Base-by-base conservation (phyloP, 2,113 vertebrate species). In the Leucoraja erinaceus region DNA sequence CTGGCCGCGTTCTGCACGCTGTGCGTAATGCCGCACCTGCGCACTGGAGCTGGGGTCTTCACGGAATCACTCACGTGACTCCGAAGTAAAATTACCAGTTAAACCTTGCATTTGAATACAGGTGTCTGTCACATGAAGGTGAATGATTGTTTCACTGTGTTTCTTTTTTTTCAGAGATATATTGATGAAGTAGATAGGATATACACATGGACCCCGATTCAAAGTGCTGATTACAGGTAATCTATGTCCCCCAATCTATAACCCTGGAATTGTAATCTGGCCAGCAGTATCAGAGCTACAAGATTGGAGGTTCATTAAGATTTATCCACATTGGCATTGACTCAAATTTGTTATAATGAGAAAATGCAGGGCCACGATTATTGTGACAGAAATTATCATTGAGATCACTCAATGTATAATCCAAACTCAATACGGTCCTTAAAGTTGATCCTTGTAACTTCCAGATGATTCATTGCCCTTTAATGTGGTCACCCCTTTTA, bases 221-320 rank as follows among this genome's bases (percentile, higher is more conserved):
- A 98, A 70, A 98, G 98, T 94, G 98, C 99, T 93, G 98, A 99
- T 95, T 99, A 99, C 96, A 99, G 99, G 99, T 99, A 94, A 95
- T 96, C 63, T 70, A 47, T 70, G 3, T 72, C 25, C 76, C 68
- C 3, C 68, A 38, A 86, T 38, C 33, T 7, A 7, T 70, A 25
- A 75, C 31, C 28, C 25, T 75, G 83, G 20, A 11, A 2, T 0
- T 86, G 63, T 31, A 3, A 81, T 72, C 63, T 83, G 72, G 47
- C 90, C 4, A 22, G 95, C 83, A 94, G 93, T 76, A 7, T 72
- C 79, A 47, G 14, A 12, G 9, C 93, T 74, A 54, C 61, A 2
- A n/a, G 28, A 63, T 14, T 63, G 61, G 28, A 6, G 11, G 3
- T 88, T 63, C 63, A 5, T 31, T 63, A 28, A 72, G 4, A 63